phyloP scores from a whole-genome alignment of 2,888 invertebrate species.

The Scaptomyza parva region DNA sequence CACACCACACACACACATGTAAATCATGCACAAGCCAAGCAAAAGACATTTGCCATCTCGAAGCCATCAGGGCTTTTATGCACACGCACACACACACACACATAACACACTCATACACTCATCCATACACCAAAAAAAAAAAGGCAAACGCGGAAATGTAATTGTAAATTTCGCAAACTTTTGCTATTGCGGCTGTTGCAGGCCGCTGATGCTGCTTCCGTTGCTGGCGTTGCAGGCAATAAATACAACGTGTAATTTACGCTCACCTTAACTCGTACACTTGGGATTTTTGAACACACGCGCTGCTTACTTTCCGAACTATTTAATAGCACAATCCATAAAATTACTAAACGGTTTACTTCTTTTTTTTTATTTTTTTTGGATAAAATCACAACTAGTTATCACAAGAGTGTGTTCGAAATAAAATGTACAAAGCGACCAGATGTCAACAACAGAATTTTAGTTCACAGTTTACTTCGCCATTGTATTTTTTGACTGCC shows the following conservation, averaged over 20 bases:
- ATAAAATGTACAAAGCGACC: slow-evolving; percentile 70
- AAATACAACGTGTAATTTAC: slow-evolving; percentile 47
- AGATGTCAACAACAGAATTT: slow-evolving; percentile 77
- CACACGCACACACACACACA: slow-evolving; percentile 37
- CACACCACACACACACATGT: slow-evolving; percentile 6
- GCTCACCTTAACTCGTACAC: slow-evolving; percentile 65
- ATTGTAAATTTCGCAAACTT: slow-evolving; percentile 55
- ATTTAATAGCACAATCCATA: slow-evolving; percentile 68
- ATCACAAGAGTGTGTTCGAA: slow-evolving; percentile 71
- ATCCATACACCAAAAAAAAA: slow-evolving; percentile 25
- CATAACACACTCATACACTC: slow-evolving; percentile 31
- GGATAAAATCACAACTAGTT: slow-evolving; percentile 73
- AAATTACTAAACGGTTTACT: slow-evolving; percentile 46
- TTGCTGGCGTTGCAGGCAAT: slow-evolving; percentile 25
- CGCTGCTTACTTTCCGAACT: slow-evolving; percentile 40
- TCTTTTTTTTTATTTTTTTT: slow-evolving; percentile 36
- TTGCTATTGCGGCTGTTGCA: slow-evolving; percentile 10
- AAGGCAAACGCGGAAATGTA: slow-evolving; percentile 66
- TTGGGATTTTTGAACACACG: slow-evolving; percentile 43
- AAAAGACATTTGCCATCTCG: slow-evolving; percentile 46
- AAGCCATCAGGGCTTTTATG: slow-evolving; percentile 30
- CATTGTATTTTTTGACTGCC: slow-evolving; percentile 64
- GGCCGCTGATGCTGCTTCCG: slow-evolving; percentile 1
- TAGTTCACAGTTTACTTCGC: slow-evolving; percentile 70
- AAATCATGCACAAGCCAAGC: slow-evolving; percentile 25